Percentiles rank a stretch among this genome's conserved stretches.
phyloP scores from a whole-genome alignment of 2,797 vertebrate genomes.

The Masticophis lateralis region DNA sequence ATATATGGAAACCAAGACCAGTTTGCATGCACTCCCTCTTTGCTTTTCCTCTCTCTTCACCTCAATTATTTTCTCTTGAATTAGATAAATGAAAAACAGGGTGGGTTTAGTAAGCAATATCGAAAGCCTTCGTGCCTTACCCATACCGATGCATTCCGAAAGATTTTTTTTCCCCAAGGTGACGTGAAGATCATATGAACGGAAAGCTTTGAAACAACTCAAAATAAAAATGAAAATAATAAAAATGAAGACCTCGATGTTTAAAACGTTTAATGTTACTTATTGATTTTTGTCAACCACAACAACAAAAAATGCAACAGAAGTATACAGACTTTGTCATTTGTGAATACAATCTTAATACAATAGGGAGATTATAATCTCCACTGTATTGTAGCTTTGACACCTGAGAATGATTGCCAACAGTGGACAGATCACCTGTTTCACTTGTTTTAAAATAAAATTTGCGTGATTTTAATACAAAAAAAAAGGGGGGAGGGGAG shows the following conservation, averaged over 20 bases:
- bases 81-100: not conserved
- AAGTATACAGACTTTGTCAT: constrained; percentile 54
- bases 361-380: constrained; percentile 59
- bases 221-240: not conserved
- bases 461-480: constrained; percentile 22
- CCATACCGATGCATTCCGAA: not conserved
- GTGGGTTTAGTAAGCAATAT: constrained; percentile 7
- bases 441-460: constrained; percentile 21
- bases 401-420: constrained; percentile 61
- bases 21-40: not conserved
- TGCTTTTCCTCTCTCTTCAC: not conserved
- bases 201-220: constrained; percentile 48
- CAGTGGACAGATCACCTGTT: constrained; percentile 47
- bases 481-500: not conserved
- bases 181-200: constrained; percentile 45
- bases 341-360: constrained; percentile 54
- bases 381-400: constrained; percentile 54
- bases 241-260: constrained; percentile 53
- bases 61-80: constrained; percentile 2
- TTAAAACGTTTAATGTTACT: constrained; percentile 61
- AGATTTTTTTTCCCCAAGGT: constrained; percentile 23
- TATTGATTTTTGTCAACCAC: constrained; percentile 59
- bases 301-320: constrained; percentile 57
- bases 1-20: not conserved
- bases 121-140: constrained; percentile 4